Evolutionary conservation across 2,113 vertebrate genomes (phyloP).

Genomic region (Ictalurus punctatus): DNA sequence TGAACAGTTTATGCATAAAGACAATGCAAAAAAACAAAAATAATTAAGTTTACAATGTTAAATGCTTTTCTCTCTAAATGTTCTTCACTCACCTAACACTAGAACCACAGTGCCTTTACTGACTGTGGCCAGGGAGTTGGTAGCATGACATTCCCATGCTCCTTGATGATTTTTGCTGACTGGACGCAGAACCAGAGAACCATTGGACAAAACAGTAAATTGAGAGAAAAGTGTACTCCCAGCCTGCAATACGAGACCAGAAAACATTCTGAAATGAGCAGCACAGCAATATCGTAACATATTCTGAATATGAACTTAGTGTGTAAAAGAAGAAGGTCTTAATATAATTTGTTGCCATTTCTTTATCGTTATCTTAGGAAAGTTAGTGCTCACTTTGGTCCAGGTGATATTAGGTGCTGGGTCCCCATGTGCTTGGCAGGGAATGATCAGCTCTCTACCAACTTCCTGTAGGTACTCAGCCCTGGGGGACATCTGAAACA

Average conservation of each 20-base stretch:
- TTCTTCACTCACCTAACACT: conserved; percentile 81
- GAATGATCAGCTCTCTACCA: conserved; percentile 86
- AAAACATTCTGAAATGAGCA: background rate
- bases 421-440: conserved; percentile 82
- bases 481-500: conserved; percentile 77
- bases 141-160: conserved; percentile 85
- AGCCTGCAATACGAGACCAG: conserved; percentile 62
- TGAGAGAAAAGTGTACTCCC: conserved; percentile 68
- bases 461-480: conserved; percentile 93
- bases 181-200: conserved; percentile 82
- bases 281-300: background rate
- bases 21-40: background rate
- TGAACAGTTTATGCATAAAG: background rate
- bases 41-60: background rate
- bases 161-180: conserved; percentile 89
- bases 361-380: background rate
- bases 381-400: conserved; percentile 78
- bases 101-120: conserved; percentile 76
- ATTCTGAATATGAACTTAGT: background rate
- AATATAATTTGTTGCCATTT: background rate
- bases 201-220: conserved; percentile 76
- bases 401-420: conserved; percentile 84
- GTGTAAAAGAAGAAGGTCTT: background rate
- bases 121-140: conserved; percentile 83
- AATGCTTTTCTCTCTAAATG: background rate